Conservation (phyloP, 2,797 vertebrate species). For the Coendou prehensilis region DNA sequence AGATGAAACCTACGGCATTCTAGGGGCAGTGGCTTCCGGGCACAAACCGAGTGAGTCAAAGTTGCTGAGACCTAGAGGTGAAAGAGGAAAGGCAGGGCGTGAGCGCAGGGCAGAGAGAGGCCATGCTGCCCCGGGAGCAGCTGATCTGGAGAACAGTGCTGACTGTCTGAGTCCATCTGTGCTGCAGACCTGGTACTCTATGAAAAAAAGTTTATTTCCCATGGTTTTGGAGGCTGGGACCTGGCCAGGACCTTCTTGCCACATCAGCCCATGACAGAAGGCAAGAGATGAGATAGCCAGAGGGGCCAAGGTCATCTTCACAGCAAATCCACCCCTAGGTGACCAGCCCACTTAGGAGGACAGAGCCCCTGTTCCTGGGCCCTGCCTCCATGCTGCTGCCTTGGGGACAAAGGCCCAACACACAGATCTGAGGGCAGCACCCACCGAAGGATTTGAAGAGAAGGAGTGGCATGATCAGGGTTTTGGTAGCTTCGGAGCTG, state of each 20-base stretch:
- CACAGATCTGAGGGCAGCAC: neutral
- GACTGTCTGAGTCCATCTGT: neutral
- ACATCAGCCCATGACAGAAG: neutral
- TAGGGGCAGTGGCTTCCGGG: neutral
- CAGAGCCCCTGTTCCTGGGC: neutral
- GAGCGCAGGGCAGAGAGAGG: neutral
- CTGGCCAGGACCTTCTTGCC: neutral
- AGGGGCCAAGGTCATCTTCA: neutral
- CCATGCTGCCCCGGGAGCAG: neutral
- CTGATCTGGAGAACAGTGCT: neutral
- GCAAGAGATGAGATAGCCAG: neutral
- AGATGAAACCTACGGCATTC: neutral
- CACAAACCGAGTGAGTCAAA: neutral
- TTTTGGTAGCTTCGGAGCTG: neutral
- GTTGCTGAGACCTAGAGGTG: neutral
- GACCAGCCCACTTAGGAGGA: neutral
- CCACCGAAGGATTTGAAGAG: fast-evolving
- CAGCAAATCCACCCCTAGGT: neutral
- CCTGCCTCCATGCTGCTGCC: neutral
- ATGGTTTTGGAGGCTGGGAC: neutral
- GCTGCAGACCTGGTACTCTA: neutral
- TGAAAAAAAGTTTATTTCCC: neutral
- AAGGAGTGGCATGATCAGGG: neutral
- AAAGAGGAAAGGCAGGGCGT: no score
- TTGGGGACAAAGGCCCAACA: neutral